Base-by-base conservation (phyloP, 2,113 vertebrate genomes). In the Atlantisia rogersi region DNA sequence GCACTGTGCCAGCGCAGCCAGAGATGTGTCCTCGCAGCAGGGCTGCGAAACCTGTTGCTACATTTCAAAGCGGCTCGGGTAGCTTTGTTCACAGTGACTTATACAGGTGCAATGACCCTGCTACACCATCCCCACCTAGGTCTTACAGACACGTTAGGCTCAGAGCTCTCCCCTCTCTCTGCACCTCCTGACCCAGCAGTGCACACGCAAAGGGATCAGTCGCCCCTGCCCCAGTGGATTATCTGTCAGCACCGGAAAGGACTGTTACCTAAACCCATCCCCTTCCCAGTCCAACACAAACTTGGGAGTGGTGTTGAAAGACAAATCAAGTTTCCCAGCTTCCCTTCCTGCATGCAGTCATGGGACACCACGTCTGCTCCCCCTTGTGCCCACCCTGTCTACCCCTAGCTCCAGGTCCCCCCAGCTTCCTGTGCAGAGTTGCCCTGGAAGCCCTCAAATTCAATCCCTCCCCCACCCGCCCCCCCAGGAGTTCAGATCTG, bases 241-340 rank as follows among this genome's bases (percentile, higher is more conserved):
- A 76, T 82, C 82, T 79, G 63, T 74, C 87, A 85, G 81, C 37
- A 50, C 81, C 10, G 9, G 94, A 94, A 96, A 82, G 65, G 48
- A n/a, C 90, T 68, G 94, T 76, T 92, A 96, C 80, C 80, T 25
- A 83, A 96, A 70, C 53, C 56, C 62, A 64, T 15, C 56, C n/a
- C 73, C 39, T 65, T 73, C 86, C 80, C 73, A 69, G 39, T 44
- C 79, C 92, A 94, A 88, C 29, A 88, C 37, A 74, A 96, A 93
- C 68, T 70, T 56, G 14, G 86, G 62, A 90, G 19, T 0, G 17
- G 69, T 75, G 92, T 3, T 90, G 94, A 93, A 94, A 93, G 88
- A 90, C 60, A 90, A 88, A 91, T 69, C 82, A 92, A 96, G 44
- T 46, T 46, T 7, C 8, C 44, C 44, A 46, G 44, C 65, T 95